Evolutionary conservation across 2,113 vertebrate species (phyloP).

Genomic region (Hucho hucho): DNA sequence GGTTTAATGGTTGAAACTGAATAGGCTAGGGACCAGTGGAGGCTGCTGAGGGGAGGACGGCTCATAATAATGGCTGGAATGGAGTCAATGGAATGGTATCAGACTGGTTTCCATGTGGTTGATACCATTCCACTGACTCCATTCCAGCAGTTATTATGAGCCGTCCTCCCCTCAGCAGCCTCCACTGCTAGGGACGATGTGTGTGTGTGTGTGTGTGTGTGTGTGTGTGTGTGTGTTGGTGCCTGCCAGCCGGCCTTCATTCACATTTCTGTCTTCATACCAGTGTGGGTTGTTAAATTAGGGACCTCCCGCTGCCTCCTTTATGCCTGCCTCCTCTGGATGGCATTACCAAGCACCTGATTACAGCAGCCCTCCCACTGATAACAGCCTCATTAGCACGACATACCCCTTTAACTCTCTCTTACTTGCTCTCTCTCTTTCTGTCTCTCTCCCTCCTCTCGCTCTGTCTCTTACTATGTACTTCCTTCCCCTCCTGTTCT

Average conservation of each 20-base stretch:
- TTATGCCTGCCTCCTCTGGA: constrained; percentile 24
- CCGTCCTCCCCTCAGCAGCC: too few relatives aligned
- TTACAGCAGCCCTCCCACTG: constrained; percentile 42
- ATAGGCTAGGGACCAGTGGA: too few relatives aligned
- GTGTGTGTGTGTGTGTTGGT: constrained; percentile 17
- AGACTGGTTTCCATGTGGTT: too few relatives aligned
- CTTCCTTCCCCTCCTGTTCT: not conserved
- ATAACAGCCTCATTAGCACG: constrained; percentile 35
- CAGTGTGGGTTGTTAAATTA: constrained; percentile 44
- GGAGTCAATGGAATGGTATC: too few relatives aligned
- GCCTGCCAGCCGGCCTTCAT: constrained; percentile 25
- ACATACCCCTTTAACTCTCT: not conserved
- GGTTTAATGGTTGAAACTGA: not conserved
- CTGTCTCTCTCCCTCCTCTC: not conserved
- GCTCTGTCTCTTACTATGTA: too few relatives aligned
- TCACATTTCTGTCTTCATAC: not conserved
- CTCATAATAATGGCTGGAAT: too few relatives aligned
- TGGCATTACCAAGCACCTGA: constrained; percentile 24
- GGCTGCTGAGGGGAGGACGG: too few relatives aligned
- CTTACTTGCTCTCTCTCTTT: too few relatives aligned
- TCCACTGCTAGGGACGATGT: not conserved
- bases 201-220: constrained; percentile 17
- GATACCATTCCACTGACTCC: too few relatives aligned
- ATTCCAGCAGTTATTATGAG: too few relatives aligned
- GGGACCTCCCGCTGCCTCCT: constrained; percentile 30